phyloP scores from a whole-genome alignment of 2,888 invertebrate species.

The Perizoma affinitatum region DNA sequence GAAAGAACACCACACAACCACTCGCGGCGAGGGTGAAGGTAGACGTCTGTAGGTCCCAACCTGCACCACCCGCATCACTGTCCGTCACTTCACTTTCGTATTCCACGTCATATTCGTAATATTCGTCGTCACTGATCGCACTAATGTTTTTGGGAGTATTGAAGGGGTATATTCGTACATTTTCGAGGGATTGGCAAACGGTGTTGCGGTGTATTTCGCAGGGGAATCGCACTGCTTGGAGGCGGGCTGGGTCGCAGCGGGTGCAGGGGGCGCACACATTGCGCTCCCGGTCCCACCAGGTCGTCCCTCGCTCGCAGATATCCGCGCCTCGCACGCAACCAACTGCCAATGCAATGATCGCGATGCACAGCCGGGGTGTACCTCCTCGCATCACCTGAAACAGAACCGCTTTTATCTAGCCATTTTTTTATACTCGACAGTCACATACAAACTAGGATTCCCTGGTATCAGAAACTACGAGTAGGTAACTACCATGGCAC shows the following conservation, averaged over 20 bases:
- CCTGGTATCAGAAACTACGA: no score
- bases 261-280: conserved; percentile 89
- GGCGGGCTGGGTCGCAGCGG: conserved; percentile 84
- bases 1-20: conserved; percentile 91
- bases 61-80: conserved; percentile 66
- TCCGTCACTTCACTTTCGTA: conserved; percentile 71
- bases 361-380: conserved; percentile 68
- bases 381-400: conserved; percentile 79
- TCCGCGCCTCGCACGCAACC: conserved; percentile 60
- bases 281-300: conserved; percentile 88
- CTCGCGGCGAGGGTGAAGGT: conserved; percentile 89
- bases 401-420: conserved; percentile 1
- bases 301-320: conserved; percentile 81
- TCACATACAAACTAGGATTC: no score
- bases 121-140: conserved; percentile 70
- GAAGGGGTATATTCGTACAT: conserved; percentile 86
- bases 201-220: conserved; percentile 91
- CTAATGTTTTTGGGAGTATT: conserved; percentile 64
- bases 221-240: conserved; percentile 87
- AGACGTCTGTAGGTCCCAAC: conserved; percentile 90
- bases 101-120: conserved; percentile 70
- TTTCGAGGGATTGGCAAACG: conserved; percentile 87
- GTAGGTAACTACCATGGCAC: no score
- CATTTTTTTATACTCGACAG: no score
- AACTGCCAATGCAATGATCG: conserved; percentile 71